Evolutionary conservation across 2,797 vertebrate species (phyloP), one percentile per base, ranked within the genome.

Genomic region (Anableps anableps): DNA sequence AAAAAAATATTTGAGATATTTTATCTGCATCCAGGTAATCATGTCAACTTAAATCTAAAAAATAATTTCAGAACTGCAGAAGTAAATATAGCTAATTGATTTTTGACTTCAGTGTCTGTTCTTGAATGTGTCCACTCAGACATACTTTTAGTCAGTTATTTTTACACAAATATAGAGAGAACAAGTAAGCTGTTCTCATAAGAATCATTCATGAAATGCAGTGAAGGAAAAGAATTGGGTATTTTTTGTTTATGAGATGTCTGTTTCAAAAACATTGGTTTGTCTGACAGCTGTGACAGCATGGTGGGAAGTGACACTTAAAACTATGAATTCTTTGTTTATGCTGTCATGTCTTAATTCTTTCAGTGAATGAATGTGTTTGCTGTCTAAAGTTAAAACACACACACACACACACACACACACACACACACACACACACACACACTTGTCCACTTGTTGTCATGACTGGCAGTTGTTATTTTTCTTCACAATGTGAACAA

Each of bases 201-300:
- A 50, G 71, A 86, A 76, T 88, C 80, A 88, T 78, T 91, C 72
- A 80, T 43, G 9, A 47, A 70, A 88, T 68, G 17, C 82, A 79
- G 79, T 80, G 75, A 75, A 75, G 78, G 72, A 13, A 36, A 74
- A 68, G 51, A 76, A 74, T 85, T 88, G 88, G 50, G 29, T 71
- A 58, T 85, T 85, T 53, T 83, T 88, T 83, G 85, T 86, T 86
- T 82, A 70, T 45, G 7, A 64, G 71, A 88, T 23, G 83, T 84
- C 72, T 82, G 48, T 78, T 78, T 86, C 77, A 85, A 75, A 29
- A 87, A 77, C 70, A 53, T 34, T 1, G 75, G 19, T 0, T 72
- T 19, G 1, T 34, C 77, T 80, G 83, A 91, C 88, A 85, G 88
- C 88, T 87, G 80, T 48, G 84, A 76, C 31, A 3, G 45, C 72